A percentile compares a stretch with the other conserved stretches of the same genome.
Conservation (phyloP, 2,888 invertebrate genomes). For the Zhuqinia jingwanae region DNA sequence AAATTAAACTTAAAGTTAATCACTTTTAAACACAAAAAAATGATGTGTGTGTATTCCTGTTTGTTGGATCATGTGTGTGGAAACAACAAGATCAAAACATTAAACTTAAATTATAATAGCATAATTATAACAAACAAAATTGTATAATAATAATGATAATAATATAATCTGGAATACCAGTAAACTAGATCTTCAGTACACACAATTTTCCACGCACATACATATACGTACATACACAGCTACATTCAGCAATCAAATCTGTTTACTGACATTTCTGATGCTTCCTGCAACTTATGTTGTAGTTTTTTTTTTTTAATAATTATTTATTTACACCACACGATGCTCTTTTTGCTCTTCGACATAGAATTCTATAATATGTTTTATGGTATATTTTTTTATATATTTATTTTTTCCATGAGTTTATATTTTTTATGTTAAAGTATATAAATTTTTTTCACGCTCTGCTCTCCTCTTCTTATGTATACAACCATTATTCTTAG, state of each 20-base stretch:
- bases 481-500: slow-evolving; percentile 42
- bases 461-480: slow-evolving; percentile 17
- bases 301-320: neutral
- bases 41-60: slow-evolving; percentile 70
- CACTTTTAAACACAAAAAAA: slow-evolving; percentile 56
- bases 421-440: neutral
- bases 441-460: slow-evolving; percentile 51
- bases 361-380: neutral
- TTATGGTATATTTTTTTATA: neutral
- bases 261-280: slow-evolving; percentile 27
- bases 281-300: slow-evolving; percentile 51
- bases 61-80: slow-evolving; percentile 53
- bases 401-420: slow-evolving; percentile 20
- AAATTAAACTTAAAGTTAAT: slow-evolving; percentile 50
- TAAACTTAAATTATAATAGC: slow-evolving; percentile 21
- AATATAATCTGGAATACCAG: slow-evolving; percentile 34
- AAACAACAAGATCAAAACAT: slow-evolving; percentile 45
- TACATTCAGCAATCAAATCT: slow-evolving; percentile 45
- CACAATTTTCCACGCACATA: too few relatives aligned
- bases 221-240: neutral
- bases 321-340: slow-evolving; percentile 9
- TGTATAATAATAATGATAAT: neutral
- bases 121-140: neutral
- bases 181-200: slow-evolving; percentile 26
- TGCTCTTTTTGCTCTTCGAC: neutral